Base-by-base conservation (phyloP, 2,113 vertebrate species). In the Anguilla japonica region DNA sequence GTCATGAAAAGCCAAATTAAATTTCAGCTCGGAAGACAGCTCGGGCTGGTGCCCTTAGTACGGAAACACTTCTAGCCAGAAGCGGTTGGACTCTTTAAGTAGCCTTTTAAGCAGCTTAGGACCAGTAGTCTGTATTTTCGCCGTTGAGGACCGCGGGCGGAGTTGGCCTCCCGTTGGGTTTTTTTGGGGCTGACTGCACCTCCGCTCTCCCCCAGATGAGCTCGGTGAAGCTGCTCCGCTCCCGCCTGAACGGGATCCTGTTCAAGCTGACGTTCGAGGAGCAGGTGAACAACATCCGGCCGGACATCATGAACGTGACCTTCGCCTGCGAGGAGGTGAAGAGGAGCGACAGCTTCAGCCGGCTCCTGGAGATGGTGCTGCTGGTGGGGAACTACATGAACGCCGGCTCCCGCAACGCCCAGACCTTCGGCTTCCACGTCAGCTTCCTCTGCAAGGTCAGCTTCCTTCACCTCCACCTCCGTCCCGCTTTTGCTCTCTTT, bases 341-440 rank as follows among this genome's bases (percentile, higher is more conserved):
- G 95, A 99, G 97, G 93, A 99, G 98, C 0, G 98, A 99, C n/a
- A 94, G 93, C 90, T 98, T 99, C 87, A 94, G 92, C 89, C 96
- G 87, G 86, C 93, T 99, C 16, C 92, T 99, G 87, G 98, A 99
- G 88, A 43, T 99, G 86, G 95, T 99, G 79, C 93, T 99, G 29
- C 93, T 99, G 87, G 94, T 99, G 41, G 98, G 98, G 29, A 99
- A 99, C 93, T 99, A 98, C 95, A 99, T 99, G 98, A 99, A 99
- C 79, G 96, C 98, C 0, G 98, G 98, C 86, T 99, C 98, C 26
- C 96, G 98, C 91, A 99, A 99, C 0, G 98, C 98, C 15, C 98
- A 99, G 16, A 98, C 98, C 0, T 96, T 99, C 1, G 98, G 98
- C 26, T 99, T 99, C 95, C 99, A 98, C 92, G 91, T 99, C 94